Base-by-base conservation (phyloP, 2,888 invertebrate genomes). In the Choristoneura rosaceana region DNA sequence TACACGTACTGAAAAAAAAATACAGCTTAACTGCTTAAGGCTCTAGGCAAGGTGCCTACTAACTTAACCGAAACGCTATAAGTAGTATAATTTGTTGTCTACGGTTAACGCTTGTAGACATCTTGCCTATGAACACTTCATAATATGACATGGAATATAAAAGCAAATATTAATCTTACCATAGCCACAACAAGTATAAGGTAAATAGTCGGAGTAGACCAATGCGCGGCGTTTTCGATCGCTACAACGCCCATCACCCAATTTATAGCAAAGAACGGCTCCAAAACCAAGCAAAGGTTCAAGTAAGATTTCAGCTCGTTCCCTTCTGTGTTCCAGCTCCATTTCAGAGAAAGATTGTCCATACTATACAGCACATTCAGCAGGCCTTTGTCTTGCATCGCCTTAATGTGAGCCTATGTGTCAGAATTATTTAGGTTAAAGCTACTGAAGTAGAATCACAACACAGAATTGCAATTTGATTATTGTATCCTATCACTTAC, bases 181-280 rank as follows among this genome's bases (percentile, higher is more conserved):
- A 96, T 94, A 73, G 94, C 86, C 76, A 95, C 91, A 17, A 95
- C 94, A 25, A 95, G 89, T 59, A 95, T 88, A 55, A 95, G 89
- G 79, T 95, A 96, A 68, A 95, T 93, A 0, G 95, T 91, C 0
- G 95, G 95, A 74, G 96, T 95, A 4, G 95, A 92, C 90, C 95
- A 95, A 79, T 95, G 95, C 2, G 94, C 90, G 2, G 96, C 95
- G 82, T 96, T 96, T 83, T 97, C 96, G 55, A 97, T 94, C 0
- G 96, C 96, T 43, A 96, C 94, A 4, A 97, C 96, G 0, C 96
- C 96, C 87, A 96, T 95, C 78, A 96, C 96, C 97, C 97, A 97
- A 79, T 96, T 96, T 25, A 96, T 95, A 12, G 96, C 96, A 81
- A 96, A 96, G 76, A 96, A 95, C 15, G 96, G 96, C 81, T 97